A percentile compares a stretch with the other conserved stretches of the same genome.
phyloP scores from a whole-genome alignment of 2,113 vertebrate species.

The Protobothrops mucrosquamatus region DNA sequence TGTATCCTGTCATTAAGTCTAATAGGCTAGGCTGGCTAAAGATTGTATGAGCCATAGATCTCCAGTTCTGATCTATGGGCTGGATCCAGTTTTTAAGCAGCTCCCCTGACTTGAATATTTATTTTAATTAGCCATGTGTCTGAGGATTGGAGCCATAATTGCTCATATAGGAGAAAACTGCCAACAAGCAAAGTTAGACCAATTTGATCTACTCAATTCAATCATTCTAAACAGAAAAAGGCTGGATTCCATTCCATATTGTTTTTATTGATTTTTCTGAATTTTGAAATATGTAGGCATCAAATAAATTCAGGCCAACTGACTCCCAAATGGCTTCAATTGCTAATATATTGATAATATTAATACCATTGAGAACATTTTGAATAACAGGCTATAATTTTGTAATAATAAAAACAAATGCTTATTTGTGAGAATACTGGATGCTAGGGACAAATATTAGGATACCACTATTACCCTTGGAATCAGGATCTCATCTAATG shows the following conservation, averaged over 20 bases:
- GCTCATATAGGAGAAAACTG: not conserved
- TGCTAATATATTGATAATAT: not conserved
- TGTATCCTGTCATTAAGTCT: not conserved
- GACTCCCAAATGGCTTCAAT: not conserved
- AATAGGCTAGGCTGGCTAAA: not conserved
- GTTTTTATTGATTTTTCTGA: not conserved
- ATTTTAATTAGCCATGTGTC: not conserved
- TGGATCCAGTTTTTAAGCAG: not conserved
- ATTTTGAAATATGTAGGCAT: not conserved
- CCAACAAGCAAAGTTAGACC: not conserved
- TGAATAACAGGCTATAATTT: not conserved
- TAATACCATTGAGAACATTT: not conserved
- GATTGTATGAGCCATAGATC: not conserved
- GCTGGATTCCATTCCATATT: not conserved
- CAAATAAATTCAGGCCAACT: not conserved
- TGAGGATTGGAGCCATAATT: not conserved
- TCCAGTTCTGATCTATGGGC: not conserved
- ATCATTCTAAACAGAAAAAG: not conserved
- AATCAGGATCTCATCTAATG: not conserved
- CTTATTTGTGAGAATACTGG: not conserved
- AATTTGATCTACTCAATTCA: not conserved
- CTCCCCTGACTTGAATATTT: not conserved
- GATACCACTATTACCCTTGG: not conserved
- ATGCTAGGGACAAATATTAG: not conserved
- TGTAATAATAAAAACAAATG: not conserved